Percentiles rank a stretch among this genome's conserved stretches.
Conservation (phyloP, 2,888 invertebrate genomes). For the Aradus depressus region DNA sequence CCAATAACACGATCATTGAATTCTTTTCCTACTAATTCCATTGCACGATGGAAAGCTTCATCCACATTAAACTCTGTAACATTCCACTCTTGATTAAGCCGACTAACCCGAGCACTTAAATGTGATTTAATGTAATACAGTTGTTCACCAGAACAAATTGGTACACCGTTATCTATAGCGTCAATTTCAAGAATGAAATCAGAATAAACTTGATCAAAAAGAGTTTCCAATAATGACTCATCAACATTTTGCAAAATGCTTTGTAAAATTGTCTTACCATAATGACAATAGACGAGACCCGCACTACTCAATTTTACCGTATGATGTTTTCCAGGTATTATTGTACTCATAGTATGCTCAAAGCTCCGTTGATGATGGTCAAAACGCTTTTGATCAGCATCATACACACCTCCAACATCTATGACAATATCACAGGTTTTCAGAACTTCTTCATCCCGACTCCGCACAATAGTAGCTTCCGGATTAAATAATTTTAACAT, state of each 20-base stretch:
- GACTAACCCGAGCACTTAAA: constrained; percentile 60
- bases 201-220: constrained; percentile 68
- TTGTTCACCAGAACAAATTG: constrained; percentile 61
- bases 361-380: constrained; percentile 89
- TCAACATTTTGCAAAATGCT: constrained; percentile 43
- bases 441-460: constrained; percentile 47
- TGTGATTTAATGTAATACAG: constrained; percentile 57
- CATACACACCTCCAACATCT: constrained; percentile 83
- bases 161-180: constrained; percentile 94
- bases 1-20: constrained; percentile 55
- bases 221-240: constrained; percentile 42
- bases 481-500: constrained; percentile 74
- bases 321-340: constrained; percentile 45
- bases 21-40: constrained; percentile 65
- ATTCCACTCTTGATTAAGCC: constrained; percentile 81
- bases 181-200: constrained; percentile 87
- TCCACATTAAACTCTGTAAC: constrained; percentile 43
- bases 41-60: constrained; percentile 62
- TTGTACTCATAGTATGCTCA: constrained; percentile 50
- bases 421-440: constrained; percentile 84
- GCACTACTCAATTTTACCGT: constrained; percentile 80
- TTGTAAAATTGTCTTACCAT: constrained; percentile 67
- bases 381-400: constrained; percentile 62
- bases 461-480: constrained; percentile 63
- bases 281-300: constrained; percentile 82